Evolutionary conservation across 2,797 vertebrate genomes (phyloP).

Genomic region (Rallus crepitans): DNA sequence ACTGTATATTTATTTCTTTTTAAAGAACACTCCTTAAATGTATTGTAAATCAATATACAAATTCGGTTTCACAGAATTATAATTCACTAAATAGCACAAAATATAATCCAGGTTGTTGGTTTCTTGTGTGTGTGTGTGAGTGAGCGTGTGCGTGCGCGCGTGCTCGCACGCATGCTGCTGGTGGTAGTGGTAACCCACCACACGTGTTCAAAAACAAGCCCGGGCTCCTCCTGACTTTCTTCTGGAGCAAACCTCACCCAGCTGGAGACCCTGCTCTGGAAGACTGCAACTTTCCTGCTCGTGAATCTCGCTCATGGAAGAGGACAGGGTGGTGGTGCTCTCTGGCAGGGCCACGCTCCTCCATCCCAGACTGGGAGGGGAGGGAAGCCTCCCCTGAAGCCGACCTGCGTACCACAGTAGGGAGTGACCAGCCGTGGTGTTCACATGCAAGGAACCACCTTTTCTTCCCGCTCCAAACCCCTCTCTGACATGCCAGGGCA

Average conservation of each 20-base stretch:
- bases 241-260: conserved; percentile 39
- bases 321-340: neutral
- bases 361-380: neutral
- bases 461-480: neutral
- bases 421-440: conserved; percentile 28
- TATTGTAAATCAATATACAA: conserved; percentile 91
- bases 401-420: neutral
- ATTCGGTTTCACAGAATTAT: conserved; percentile 94
- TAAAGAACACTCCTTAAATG: conserved; percentile 97
- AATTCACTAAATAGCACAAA: conserved; percentile 96
- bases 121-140: conserved; percentile 29
- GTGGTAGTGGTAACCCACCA: conserved; percentile 47
- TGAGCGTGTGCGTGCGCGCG: neutral
- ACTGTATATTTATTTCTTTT: conserved; percentile 96
- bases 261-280: conserved; percentile 47
- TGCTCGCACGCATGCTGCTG: conserved; percentile 41
- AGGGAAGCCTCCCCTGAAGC: neutral
- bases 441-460: conserved; percentile 7
- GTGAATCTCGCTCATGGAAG: conserved; percentile 48
- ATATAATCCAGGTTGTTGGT: conserved; percentile 81
- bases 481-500: neutral
- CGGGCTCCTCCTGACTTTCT: conserved; percentile 49
- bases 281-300: conserved; percentile 21
- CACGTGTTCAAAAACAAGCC: conserved; percentile 50
- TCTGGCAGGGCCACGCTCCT: conserved; percentile 7